These are phyloP conservation scores for Meloidogyne floridensis DNA, from an alignment of 1,140 invertebrate genomes.

Conservation along the genomic window DNA sequence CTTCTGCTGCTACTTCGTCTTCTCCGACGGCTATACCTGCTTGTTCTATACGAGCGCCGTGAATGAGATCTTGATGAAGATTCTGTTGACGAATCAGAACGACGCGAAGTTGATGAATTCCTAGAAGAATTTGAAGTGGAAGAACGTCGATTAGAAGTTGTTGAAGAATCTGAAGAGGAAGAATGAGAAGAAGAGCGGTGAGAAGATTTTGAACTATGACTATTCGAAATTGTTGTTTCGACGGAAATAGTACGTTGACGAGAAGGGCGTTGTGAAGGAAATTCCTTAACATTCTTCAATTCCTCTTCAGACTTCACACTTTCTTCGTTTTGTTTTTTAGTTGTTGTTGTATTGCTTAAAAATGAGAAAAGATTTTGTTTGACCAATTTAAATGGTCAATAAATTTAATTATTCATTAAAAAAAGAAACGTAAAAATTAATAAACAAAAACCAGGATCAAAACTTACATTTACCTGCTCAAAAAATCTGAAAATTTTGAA, in stretches of 20 bases:
- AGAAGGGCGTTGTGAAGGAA: background rate
- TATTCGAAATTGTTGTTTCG: background rate
- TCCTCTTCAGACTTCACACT: background rate
- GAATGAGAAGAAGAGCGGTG: background rate
- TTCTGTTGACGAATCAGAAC: constrained; percentile 4
- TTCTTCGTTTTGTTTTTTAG: background rate
- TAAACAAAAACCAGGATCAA: background rate
- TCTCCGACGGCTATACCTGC: background rate
- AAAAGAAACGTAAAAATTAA: background rate
- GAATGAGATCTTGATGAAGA: background rate
- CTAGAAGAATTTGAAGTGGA: background rate
- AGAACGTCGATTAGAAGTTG: background rate
- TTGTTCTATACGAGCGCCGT: background rate
- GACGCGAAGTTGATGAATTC: background rate
- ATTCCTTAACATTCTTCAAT: background rate
- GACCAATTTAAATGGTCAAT: no score
- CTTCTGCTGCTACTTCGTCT: background rate
- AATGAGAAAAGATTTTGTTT: background rate
- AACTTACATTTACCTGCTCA: background rate
- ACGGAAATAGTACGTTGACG: background rate
- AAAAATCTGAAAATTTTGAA: constrained; percentile 5
- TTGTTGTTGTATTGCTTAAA: background rate
- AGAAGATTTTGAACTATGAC: background rate
- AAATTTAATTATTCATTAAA: background rate
- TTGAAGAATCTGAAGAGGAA: background rate